Evolutionary conservation across 2,113 vertebrate genomes (phyloP).

Genomic region (Sapayoa aenigma): DNA sequence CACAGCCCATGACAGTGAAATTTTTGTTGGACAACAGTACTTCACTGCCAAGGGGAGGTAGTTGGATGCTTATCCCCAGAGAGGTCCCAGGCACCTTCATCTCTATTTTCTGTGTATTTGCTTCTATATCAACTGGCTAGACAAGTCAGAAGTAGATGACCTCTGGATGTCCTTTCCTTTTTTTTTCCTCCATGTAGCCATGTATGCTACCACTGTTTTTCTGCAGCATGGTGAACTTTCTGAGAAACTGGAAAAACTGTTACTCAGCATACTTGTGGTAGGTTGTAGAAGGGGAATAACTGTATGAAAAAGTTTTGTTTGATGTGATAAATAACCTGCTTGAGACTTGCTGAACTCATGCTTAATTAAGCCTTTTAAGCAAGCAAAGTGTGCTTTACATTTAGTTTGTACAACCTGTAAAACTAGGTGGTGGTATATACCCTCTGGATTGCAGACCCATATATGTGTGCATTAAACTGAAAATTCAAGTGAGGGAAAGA

Average conservation of each 20-base stretch:
- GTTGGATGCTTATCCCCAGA: background rate
- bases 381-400: background rate
- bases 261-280: background rate
- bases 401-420: background rate
- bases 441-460: background rate
- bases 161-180: background rate
- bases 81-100: background rate
- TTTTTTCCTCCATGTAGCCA: too few species aligned
- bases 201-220: background rate
- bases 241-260: background rate
- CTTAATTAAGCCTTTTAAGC: background rate
- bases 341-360: background rate
- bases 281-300: background rate
- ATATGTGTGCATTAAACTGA: background rate
- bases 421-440: background rate
- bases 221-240: rapidly evolving
- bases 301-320: background rate
- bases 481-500: background rate
- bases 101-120: background rate
- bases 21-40: background rate
- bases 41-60: background rate
- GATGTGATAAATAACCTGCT: background rate
- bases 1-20: background rate
- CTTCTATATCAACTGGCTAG: background rate
- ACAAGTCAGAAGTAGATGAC: background rate